Conservation (phyloP, 2,113 vertebrate species). For the Pelmatolapia mariae region DNA sequence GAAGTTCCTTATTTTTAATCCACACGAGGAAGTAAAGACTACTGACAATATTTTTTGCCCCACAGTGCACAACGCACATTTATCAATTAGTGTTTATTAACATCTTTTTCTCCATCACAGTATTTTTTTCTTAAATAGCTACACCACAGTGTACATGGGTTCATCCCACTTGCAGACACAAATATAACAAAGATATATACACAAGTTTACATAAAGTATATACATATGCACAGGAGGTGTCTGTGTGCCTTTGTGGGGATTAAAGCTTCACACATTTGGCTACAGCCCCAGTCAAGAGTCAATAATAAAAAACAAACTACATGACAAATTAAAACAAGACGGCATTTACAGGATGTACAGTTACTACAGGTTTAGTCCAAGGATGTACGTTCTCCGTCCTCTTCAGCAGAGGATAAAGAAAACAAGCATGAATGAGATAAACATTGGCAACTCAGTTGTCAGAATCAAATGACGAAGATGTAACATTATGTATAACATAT, state of each 20-base stretch:
- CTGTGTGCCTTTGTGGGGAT: background rate
- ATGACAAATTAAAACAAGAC: background rate
- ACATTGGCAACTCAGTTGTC: slow-evolving; percentile 28
- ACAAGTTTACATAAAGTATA: slow-evolving; percentile 58
- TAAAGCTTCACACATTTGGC: slow-evolving; percentile 54
- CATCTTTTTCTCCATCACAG: background rate
- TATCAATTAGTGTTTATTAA: slow-evolving; percentile 65
- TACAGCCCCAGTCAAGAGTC: slow-evolving; percentile 32
- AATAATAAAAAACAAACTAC: background rate
- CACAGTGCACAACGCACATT: background rate
- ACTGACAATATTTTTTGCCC: background rate
- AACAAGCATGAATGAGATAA: background rate
- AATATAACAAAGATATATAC: slow-evolving; percentile 60
- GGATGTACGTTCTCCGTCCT: background rate
- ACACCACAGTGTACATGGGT: slow-evolving; percentile 26
- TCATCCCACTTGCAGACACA: slow-evolving; percentile 30
- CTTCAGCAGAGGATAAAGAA: background rate
- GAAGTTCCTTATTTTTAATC: background rate
- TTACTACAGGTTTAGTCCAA: background rate
- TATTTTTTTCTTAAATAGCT: slow-evolving; percentile 58
- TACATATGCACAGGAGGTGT: slow-evolving; percentile 60
- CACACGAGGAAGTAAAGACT: background rate
- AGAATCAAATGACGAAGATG: background rate
- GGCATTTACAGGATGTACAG: slow-evolving; percentile 36
- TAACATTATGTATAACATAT: slow-evolving; percentile 63